Evolutionary conservation across 2,888 invertebrate species (phyloP).

Genomic region (Torymus aiolomorphi): DNA sequence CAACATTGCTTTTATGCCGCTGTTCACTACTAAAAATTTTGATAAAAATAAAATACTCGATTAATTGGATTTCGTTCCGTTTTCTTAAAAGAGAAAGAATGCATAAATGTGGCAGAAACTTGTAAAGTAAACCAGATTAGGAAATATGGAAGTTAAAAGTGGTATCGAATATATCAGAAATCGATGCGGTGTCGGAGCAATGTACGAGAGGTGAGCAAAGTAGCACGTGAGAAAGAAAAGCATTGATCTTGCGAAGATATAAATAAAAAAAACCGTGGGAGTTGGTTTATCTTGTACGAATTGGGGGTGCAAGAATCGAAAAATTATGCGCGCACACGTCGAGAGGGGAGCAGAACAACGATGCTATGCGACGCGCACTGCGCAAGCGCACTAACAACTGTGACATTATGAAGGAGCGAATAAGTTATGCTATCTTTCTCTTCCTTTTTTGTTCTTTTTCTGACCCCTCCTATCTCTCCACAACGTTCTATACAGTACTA

Average conservation of each 20-base stretch:
- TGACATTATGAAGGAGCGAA: constrained; percentile 42
- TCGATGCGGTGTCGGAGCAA: neutral
- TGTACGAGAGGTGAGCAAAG: constrained; percentile 16
- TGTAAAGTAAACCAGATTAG: too few relatives aligned
- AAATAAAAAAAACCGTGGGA: neutral
- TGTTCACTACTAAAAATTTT: too few relatives aligned
- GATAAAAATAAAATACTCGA: too few relatives aligned
- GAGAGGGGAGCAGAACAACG: neutral
- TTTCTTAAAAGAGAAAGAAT: too few relatives aligned
- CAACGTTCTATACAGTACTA: constrained; percentile 24
- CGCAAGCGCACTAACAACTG: neutral
- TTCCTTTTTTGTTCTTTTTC: neutral
- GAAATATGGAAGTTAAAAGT: neutral
- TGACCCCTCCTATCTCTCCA: neutral
- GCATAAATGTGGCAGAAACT: too few relatives aligned
- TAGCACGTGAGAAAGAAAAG: neutral
- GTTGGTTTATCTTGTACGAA: neutral
- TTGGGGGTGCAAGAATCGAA: constrained; percentile 33
- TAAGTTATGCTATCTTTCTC: constrained; percentile 36
- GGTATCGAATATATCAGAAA: neutral
- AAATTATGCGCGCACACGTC: constrained; percentile 64
- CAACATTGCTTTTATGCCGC: too few relatives aligned
- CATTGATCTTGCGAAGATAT: constrained; percentile 19
- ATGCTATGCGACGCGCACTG: constrained; percentile 14
- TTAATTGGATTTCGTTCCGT: too few relatives aligned